Conservation (phyloP, 2,797 vertebrate genomes). For the Syngnathus acus region DNA sequence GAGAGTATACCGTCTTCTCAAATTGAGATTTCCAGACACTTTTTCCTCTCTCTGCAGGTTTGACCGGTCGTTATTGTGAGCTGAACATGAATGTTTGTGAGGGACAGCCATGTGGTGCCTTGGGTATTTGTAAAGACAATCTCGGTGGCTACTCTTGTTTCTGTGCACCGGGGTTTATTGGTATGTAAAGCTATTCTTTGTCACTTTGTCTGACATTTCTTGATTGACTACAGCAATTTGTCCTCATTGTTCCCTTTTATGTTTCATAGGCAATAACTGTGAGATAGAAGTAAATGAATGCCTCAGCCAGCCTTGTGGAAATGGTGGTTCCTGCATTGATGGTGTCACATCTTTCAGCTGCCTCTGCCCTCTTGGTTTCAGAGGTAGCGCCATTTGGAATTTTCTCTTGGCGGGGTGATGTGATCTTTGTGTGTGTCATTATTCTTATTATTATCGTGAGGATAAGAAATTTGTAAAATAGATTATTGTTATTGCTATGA, state of each 20-base stretch:
- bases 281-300: conserved; percentile 78
- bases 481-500: too few relatives aligned
- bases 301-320: conserved; percentile 71
- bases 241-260: conserved; percentile 15
- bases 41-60: conserved; percentile 51
- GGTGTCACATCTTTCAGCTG: conserved; percentile 73
- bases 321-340: conserved; percentile 67
- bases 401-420: too few relatives aligned
- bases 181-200: conserved; percentile 50
- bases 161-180: conserved; percentile 83
- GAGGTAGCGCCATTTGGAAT: conserved; percentile 56
- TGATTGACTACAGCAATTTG: conserved; percentile 20
- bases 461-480: too few relatives aligned
- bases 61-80: conserved; percentile 75
- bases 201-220: conserved; percentile 25
- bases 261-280: conserved; percentile 67
- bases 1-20: background rate
- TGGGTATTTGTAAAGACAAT: conserved; percentile 74
- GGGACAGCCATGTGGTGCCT: conserved; percentile 68
- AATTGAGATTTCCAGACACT: background rate
- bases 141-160: conserved; percentile 70
- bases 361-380: conserved; percentile 66
- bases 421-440: too few relatives aligned
- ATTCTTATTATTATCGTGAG: too few relatives aligned
- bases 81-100: conserved; percentile 60